Base-by-base conservation (phyloP, 64 coral and sea anemone genomes). In the Montipora sp. region DNA sequence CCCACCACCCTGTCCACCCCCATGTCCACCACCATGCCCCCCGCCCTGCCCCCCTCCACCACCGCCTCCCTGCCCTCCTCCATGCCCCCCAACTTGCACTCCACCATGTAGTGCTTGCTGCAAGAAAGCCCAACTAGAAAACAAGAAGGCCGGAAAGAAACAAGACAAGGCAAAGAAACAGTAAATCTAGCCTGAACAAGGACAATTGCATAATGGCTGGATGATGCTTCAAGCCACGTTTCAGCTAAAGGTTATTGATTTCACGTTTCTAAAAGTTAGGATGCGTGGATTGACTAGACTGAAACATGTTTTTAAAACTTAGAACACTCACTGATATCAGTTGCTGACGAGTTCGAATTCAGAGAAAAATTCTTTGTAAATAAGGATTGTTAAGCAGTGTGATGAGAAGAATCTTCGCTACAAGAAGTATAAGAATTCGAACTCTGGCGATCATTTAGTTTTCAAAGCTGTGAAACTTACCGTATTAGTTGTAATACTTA, bases 351-450 rank as follows among this genome's bases (percentile, higher is more conserved):
- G 65, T 73, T 59, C 76, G 87, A 93, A 78, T 89, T 72, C 61
- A 83, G 57, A 49, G 59, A 57, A 82, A 82, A 81, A 81, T 47
- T 89, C 85, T 89, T 88, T 93, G 92, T 93, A 93, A 93, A 93
- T 93, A 93, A 89, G 51, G 78, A 59, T 93, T 88, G 84, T 77
- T 72, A 67, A 50, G 66, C 14, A 55, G 51, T 80, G 75, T 63
- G 27, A 47, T 68, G 80, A 83, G 67, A 66, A 67, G 80, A 59
- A 83, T 27, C 24, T 83, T 67, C 22, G 24, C 36, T 83, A 47
- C 60, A 47, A 66, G 59, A 65, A 18, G 9, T 7, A 43, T 47
- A 65, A 58, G 78, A 24, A 67, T 83, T 83, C 80, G 80, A 67
- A 58, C 59, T 83, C 57, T 83, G 27, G 59, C 2, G 59, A 83